Conservation (phyloP, 2,888 invertebrate species). For the Colostygia pectinataria region DNA sequence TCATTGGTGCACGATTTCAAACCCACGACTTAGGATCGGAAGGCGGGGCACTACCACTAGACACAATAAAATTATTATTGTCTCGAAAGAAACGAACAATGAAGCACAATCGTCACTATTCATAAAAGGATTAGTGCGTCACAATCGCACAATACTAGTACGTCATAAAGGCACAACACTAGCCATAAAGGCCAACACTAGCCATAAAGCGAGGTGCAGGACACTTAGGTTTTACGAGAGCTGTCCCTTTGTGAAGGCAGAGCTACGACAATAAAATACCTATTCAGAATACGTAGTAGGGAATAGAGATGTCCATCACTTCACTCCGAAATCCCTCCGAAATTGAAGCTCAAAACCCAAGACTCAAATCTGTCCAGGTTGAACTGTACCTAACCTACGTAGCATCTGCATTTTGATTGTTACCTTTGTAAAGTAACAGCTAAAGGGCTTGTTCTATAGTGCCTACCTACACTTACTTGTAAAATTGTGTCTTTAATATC, state of each 20-base stretch:
- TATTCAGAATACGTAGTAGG: slow-evolving; percentile 52
- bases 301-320: slow-evolving; percentile 37
- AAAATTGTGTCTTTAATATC: too few relatives aligned
- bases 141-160: slow-evolving; percentile 22
- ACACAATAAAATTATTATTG: too few relatives aligned
- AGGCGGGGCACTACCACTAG: too few relatives aligned
- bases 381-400: too few relatives aligned
- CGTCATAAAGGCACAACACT: slow-evolving; percentile 37
- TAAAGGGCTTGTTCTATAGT: too few relatives aligned
- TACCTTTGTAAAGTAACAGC: too few relatives aligned
- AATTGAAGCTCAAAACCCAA: too few relatives aligned
- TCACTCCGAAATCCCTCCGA: slow-evolving; percentile 6
- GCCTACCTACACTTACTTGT: too few relatives aligned
- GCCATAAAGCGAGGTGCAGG: slow-evolving; percentile 33
- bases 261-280: slow-evolving; percentile 56
- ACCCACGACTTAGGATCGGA: too few relatives aligned
- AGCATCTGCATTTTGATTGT: too few relatives aligned
- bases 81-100: slow-evolving; percentile 20
- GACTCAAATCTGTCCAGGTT: too few relatives aligned
- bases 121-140: slow-evolving; percentile 56
- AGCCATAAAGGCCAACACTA: slow-evolving; percentile 47
- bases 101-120: slow-evolving; percentile 44
- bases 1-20: too few relatives aligned
- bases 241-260: slow-evolving; percentile 60
- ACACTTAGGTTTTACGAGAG: slow-evolving; percentile 61